Evolutionary conservation across 1,140 invertebrate species (phyloP).

Genomic region (Drosophila micromelanica): DNA sequence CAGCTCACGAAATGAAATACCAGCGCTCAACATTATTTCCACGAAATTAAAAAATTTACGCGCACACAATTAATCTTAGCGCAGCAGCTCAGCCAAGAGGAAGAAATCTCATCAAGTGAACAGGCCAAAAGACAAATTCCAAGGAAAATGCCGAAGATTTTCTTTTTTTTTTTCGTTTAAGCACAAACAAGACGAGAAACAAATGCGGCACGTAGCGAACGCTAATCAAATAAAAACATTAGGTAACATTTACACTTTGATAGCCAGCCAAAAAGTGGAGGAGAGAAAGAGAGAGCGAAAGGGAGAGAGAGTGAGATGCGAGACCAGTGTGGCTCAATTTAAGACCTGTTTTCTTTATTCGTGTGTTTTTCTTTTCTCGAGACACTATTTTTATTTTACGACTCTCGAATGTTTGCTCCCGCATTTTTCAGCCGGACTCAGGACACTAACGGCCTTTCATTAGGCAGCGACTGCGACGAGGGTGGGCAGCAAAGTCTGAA

Average conservation of each 20-base stretch:
- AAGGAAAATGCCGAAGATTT: constrained; percentile 68
- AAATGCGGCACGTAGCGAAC: constrained; percentile 75
- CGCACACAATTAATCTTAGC: constrained; percentile 77
- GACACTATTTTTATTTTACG: constrained; percentile 77
- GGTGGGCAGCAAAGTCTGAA: constrained; percentile 33
- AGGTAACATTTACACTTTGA: constrained; percentile 77
- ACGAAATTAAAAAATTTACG: constrained; percentile 82
- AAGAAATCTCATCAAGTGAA: constrained; percentile 31
- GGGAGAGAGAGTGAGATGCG: constrained; percentile 1
- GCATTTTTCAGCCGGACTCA: constrained; percentile 55
- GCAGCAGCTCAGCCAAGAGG: constrained; percentile 21
- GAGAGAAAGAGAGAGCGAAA: constrained; percentile 7
- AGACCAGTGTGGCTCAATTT: constrained; percentile 32
- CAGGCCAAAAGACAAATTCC: constrained; percentile 43
- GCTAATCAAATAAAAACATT: constrained; percentile 83
- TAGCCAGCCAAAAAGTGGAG: constrained; percentile 30
- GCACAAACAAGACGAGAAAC: constrained; percentile 32
- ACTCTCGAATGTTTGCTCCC: constrained; percentile 59
- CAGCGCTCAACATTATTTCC: constrained; percentile 65
- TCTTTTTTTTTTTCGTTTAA: constrained; percentile 17
- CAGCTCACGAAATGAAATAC: constrained; percentile 58
- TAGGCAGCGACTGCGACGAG: constrained; percentile 56
- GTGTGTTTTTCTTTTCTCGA: neutral
- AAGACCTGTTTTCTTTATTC: constrained; percentile 42
- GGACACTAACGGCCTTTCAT: constrained; percentile 70